phyloP scores from a whole-genome alignment of 2,113 vertebrate genomes.

The Rhombomys opimus region DNA sequence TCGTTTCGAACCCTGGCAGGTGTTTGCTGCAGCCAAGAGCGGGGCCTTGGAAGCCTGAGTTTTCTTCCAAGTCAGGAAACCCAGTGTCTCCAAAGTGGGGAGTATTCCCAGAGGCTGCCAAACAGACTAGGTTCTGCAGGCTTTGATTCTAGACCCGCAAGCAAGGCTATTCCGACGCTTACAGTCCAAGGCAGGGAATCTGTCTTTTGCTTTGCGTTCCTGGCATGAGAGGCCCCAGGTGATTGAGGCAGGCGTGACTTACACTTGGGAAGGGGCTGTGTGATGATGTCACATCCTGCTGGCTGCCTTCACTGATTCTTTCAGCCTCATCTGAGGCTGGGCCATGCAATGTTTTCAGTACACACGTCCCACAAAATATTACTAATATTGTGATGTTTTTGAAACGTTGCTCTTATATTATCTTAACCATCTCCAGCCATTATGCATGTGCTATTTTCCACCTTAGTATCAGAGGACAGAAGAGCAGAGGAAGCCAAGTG shows the following conservation, averaged over 20 bases:
- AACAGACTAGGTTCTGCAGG: rapidly evolving
- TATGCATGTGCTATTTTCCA: rapidly evolving
- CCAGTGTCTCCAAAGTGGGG: rapidly evolving
- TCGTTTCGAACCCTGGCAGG: rapidly evolving
- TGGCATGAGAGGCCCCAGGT: rapidly evolving
- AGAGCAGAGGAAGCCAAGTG: rapidly evolving
- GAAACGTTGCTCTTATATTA: background rate
- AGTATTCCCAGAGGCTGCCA: background rate
- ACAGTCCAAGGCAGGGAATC: rapidly evolving
- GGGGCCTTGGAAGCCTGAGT: rapidly evolving
- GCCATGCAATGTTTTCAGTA: background rate
- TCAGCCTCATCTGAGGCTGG: background rate
- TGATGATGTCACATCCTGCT: rapidly evolving
- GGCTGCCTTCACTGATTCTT: rapidly evolving
- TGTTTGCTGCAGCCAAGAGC: rapidly evolving
- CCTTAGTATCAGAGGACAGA: background rate
- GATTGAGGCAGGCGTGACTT: rapidly evolving
- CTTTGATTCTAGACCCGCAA: no score
- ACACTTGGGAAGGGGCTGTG: rapidly evolving
- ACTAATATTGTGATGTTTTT: no score
- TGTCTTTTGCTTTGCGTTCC: rapidly evolving
- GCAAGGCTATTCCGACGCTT: rapidly evolving
- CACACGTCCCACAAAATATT: background rate
- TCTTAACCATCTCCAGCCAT: rapidly evolving
- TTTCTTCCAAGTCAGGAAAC: background rate